Percentiles rank a stretch among this genome's conserved stretches.
Evolutionary conservation across 2,888 invertebrate genomes (phyloP).

Genomic region (Ormyrus thymus): DNA sequence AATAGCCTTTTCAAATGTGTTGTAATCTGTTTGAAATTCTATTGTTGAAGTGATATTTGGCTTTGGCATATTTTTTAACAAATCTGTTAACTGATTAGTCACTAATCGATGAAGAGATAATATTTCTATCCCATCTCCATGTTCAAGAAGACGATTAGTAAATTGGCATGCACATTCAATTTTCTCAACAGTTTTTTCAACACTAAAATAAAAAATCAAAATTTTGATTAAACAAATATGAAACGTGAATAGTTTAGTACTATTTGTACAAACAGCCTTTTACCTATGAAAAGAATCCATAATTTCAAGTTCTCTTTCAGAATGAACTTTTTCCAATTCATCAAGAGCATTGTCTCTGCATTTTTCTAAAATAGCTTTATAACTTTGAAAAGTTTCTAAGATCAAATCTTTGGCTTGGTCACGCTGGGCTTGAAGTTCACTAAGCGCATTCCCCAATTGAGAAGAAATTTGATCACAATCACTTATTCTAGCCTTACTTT

Average conservation of each 20-base stretch:
- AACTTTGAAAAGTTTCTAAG: conserved; percentile 86
- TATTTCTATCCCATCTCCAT: conserved; percentile 90
- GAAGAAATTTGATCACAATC: conserved; percentile 86
- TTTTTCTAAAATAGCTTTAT: conserved; percentile 87
- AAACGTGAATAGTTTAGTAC: too few relatives aligned
- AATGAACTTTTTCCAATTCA: conserved; percentile 86
- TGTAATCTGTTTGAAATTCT: conserved; percentile 88
- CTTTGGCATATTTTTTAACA: conserved; percentile 89
- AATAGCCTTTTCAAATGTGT: conserved; percentile 85
- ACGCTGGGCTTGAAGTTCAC: conserved; percentile 90
- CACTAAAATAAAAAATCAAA: conserved; percentile 70
- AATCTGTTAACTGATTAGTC: conserved; percentile 84
- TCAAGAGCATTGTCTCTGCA: conserved; percentile 85
- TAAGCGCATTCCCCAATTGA: conserved; percentile 86
- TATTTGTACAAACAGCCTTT: conserved; percentile 4
- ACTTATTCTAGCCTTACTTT: conserved; percentile 85
- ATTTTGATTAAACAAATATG: too few relatives aligned
- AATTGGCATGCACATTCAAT: conserved; percentile 92
- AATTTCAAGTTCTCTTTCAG: conserved; percentile 89
- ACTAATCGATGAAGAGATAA: conserved; percentile 89
- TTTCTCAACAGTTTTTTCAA: conserved; percentile 89
- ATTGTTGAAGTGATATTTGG: conserved; percentile 87
- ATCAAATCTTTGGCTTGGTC: conserved; percentile 90
- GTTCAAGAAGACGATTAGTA: conserved; percentile 86
- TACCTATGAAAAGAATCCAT: conserved; percentile 89